Evolutionary conservation across 2,888 invertebrate genomes (phyloP).

Genomic region (Micoletzkya japonica): DNA sequence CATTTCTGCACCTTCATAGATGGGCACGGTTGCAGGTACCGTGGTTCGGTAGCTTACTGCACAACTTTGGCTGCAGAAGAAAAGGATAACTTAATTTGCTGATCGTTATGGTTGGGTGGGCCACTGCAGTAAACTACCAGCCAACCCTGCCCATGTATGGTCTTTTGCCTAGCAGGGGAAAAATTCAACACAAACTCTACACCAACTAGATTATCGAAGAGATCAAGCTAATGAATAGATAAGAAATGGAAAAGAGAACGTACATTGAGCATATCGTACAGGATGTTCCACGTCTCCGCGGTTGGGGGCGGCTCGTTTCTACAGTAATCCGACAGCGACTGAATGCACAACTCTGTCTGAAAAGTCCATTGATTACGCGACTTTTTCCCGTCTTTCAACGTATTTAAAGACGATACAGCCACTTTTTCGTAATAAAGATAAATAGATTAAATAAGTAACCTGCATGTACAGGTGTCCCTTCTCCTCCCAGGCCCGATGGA

Average conservation of each 20-base stretch:
- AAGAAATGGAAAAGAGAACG: conserved; percentile 26
- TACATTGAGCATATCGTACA: conserved; percentile 72
- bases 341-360: conserved; percentile 75
- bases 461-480: conserved; percentile 72
- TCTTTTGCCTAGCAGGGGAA: neutral
- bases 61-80: no score
- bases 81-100: no score
- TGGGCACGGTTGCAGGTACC: no score
- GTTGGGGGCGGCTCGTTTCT: conserved; percentile 71
- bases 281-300: conserved; percentile 73
- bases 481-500: conserved; percentile 78
- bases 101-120: no score
- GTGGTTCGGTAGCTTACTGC: no score
- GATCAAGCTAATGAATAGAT: no score
- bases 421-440: neutral
- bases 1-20: no score
- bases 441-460: conserved; percentile 1
- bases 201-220: no score
- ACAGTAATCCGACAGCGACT: conserved; percentile 71
- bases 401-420: neutral
- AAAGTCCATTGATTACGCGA: neutral
- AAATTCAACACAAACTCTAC: no score
- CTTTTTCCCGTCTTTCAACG: neutral
- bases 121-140: no score
- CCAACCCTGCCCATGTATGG: no score